These are phyloP conservation scores for Apolygus lucorum DNA, from an alignment of 1,140 invertebrate genomes.

Conservation along the genomic window DNA sequence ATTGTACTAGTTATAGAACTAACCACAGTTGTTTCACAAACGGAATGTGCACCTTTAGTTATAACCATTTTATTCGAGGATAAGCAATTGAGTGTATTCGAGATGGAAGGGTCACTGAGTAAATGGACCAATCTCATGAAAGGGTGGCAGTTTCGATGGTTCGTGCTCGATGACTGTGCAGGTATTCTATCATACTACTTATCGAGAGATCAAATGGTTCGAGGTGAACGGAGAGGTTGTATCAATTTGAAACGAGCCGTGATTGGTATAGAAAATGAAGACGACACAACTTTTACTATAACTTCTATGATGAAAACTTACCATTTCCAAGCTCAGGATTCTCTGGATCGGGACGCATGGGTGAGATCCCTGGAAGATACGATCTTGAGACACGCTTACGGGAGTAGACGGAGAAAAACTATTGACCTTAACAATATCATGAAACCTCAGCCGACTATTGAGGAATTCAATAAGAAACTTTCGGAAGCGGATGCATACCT, in stretches of 20 bases:
- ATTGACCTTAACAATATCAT: conserved; percentile 20
- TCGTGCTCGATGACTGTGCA: conserved; percentile 91
- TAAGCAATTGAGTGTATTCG: too few species aligned
- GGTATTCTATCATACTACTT: conserved; percentile 93
- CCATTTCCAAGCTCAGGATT: conserved; percentile 91
- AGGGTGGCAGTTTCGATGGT: conserved; percentile 99
- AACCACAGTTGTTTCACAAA: too few species aligned
- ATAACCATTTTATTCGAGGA: too few species aligned
- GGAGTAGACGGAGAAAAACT: conserved; percentile 32
- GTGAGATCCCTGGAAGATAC: conserved; percentile 88
- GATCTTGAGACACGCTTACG: conserved; percentile 70
- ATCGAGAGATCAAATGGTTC: conserved; percentile 98
- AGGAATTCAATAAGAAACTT: conserved; percentile 82
- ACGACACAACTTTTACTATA: conserved; percentile 97
- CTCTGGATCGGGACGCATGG: conserved; percentile 90
- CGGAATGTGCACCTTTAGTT: too few species aligned
- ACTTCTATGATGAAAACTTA: conserved; percentile 99
- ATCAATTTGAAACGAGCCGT: conserved; percentile 86
- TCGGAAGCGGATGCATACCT: conserved; percentile 92
- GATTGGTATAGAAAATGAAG: conserved; percentile 97
- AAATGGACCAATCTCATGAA: conserved; percentile 99
- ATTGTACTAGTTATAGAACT: too few species aligned
- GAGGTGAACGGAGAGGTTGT: conserved; percentile 89
- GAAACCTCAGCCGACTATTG: conserved; percentile 51
- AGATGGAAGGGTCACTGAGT: conserved; percentile 93